Evolutionary conservation across 2,888 invertebrate species (phyloP).

Genomic region (Hypsopygia costalis): DNA sequence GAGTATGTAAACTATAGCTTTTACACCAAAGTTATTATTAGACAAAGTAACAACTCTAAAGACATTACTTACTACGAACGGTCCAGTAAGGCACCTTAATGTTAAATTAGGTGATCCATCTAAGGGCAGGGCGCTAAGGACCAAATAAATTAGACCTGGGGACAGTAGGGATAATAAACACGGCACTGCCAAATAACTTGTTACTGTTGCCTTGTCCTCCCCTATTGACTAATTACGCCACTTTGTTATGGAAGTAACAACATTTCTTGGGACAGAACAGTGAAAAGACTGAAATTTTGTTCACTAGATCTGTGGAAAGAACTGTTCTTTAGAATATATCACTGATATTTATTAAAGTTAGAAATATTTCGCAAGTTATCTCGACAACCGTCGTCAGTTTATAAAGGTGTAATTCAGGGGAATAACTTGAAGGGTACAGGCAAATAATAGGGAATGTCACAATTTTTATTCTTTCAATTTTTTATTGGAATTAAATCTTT

Average conservation of each 20-base stretch:
- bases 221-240: slow-evolving; percentile 71
- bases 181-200: slow-evolving; percentile 70
- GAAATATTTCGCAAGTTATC: no score
- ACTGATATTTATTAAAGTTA: no score
- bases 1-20: no score
- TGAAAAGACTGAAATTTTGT: neutral
- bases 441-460: no score
- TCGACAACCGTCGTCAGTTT: no score
- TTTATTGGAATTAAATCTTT: no score
- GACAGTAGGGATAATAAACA: slow-evolving; percentile 75
- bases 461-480: no score
- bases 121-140: slow-evolving; percentile 66
- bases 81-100: slow-evolving; percentile 41
- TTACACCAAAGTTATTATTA: no score
- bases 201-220: slow-evolving; percentile 53
- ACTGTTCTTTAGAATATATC: no score
- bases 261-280: slow-evolving; percentile 34
- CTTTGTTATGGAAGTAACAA: slow-evolving; percentile 52
- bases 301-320: no score
- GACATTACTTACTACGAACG: neutral
- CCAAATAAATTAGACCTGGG: slow-evolving; percentile 75
- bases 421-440: no score
- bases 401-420: no score
- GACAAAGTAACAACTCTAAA: neutral
- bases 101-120: slow-evolving; percentile 78